Percentiles rank a stretch among this genome's conserved stretches.
Conservation (phyloP, 2,113 vertebrate species). For the Elephas maximus region DNA sequence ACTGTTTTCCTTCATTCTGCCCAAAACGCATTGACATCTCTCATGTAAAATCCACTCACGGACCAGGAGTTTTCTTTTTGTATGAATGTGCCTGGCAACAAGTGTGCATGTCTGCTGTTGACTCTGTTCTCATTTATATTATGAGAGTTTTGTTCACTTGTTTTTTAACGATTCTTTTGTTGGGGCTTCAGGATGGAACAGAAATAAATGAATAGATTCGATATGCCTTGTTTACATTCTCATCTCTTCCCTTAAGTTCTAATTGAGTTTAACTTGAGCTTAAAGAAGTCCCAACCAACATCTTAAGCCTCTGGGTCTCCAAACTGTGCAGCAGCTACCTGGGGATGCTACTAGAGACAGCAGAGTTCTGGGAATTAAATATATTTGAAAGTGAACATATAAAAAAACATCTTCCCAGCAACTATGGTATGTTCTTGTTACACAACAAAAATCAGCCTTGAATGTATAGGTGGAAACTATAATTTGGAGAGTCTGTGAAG, state of each 20-base stretch:
- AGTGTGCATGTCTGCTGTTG: neutral
- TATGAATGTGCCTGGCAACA: neutral
- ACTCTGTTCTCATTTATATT: neutral
- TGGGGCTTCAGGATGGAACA: neutral
- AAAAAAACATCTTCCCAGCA: neutral
- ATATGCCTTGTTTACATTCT: neutral
- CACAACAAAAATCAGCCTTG: neutral
- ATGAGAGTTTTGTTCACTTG: neutral
- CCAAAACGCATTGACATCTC: neutral
- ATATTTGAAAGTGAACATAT: conserved; percentile 4
- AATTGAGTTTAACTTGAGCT: neutral
- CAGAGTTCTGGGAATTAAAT: neutral
- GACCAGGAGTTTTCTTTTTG: conserved; percentile 27
- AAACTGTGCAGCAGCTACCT: neutral
- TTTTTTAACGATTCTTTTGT: neutral
- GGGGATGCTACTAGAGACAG: neutral
- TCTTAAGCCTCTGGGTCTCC: neutral
- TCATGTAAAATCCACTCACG: neutral
- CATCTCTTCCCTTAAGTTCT: neutral
- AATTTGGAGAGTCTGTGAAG: neutral
- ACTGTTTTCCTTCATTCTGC: neutral
- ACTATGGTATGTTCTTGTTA: neutral
- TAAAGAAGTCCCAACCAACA: neutral
- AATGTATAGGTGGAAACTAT: conserved; percentile 39
- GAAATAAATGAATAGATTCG: neutral